Conservation (phyloP, 2,797 vertebrate species). For the Acanthurus tractus region DNA sequence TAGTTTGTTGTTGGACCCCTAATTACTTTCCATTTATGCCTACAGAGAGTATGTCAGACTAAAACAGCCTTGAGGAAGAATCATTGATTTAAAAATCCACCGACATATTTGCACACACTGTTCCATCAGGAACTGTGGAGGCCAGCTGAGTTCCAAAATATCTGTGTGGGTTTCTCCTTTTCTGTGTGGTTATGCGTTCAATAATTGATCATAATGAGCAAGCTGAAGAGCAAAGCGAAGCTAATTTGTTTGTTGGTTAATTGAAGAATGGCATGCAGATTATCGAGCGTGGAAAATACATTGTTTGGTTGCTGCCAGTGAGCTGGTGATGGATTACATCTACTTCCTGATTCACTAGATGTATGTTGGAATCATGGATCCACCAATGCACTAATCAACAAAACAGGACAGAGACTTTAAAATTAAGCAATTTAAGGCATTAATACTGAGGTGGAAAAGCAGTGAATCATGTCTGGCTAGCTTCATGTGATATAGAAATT, state of each 20-base stretch:
- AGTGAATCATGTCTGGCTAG: slow-evolving; percentile 33
- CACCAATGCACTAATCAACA: slow-evolving; percentile 27
- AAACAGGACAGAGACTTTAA: slow-evolving; percentile 27
- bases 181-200: slow-evolving; percentile 41
- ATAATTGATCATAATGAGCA: slow-evolving; percentile 46
- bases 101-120: slow-evolving; percentile 57
- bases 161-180: slow-evolving; percentile 34
- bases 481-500: slow-evolving; percentile 1
- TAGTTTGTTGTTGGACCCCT: slow-evolving; percentile 55
- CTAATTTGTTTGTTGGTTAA: slow-evolving; percentile 66
- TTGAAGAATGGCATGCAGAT: slow-evolving; percentile 51
- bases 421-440: slow-evolving; percentile 8
- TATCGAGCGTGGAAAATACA: slow-evolving; percentile 37
- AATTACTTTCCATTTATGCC: slow-evolving; percentile 67
- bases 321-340: slow-evolving; percentile 43
- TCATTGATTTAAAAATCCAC: slow-evolving; percentile 59
- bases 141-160: slow-evolving; percentile 50
- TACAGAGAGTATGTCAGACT: slow-evolving; percentile 55
- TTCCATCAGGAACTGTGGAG: slow-evolving; percentile 31
- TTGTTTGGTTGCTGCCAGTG: slow-evolving; percentile 48
- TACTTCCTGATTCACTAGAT: slow-evolving; percentile 30
- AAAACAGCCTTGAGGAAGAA: slow-evolving; percentile 62
- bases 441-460: slow-evolving; percentile 40
- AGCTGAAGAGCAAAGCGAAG: slow-evolving; percentile 54
- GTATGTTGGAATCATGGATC: slow-evolving; percentile 51